Conservation (phyloP, 2,797 vertebrate genomes). For the Lepilemur septentrionalis region DNA sequence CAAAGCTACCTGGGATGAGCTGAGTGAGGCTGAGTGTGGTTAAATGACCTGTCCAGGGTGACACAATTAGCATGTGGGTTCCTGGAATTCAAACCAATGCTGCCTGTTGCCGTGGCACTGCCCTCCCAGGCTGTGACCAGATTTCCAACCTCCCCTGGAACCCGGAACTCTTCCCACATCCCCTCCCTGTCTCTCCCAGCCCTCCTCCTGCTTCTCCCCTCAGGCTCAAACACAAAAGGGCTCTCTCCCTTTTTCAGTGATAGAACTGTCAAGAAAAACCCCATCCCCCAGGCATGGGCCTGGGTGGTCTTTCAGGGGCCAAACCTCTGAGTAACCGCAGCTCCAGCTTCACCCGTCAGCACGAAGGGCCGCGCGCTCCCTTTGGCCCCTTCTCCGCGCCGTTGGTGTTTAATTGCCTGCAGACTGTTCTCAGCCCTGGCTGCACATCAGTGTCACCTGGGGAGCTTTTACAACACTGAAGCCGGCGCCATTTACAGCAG, state of each 20-base stretch:
- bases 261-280: not conserved
- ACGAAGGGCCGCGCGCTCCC: rapidly evolving
- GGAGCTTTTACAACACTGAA: not conserved
- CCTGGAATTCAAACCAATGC: rapidly evolving
- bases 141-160: not conserved
- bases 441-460: not conserved
- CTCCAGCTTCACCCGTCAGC: not conserved
- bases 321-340: rapidly evolving
- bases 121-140: not conserved
- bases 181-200: not conserved
- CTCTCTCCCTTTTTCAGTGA: not conserved
- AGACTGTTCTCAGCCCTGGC: not conserved
- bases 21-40: rapidly evolving
- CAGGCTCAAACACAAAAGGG: not conserved
- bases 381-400: not conserved
- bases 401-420: not conserved
- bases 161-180: rapidly evolving
- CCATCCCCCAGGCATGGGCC: not conserved
- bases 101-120: rapidly evolving
- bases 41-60: not conserved
- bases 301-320: not conserved
- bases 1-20: not conserved
- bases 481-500: not conserved
- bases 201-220: not conserved
- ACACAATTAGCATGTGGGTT: rapidly evolving